Evolutionary conservation across 2,888 invertebrate genomes (phyloP), one percentile per base, ranked within the genome.

Genomic region (Himalopsyche tibetana): DNA sequence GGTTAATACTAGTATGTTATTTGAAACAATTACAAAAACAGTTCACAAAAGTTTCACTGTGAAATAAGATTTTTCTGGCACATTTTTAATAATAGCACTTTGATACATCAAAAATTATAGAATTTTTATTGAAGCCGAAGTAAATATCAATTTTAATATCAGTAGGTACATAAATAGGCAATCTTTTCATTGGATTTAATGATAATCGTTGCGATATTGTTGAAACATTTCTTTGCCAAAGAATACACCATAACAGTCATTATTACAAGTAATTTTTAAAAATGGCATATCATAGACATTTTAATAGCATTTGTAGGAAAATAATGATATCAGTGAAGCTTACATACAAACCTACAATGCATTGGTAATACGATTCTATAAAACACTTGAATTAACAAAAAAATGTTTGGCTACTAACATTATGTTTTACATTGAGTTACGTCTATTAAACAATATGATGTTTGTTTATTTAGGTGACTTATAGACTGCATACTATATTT

Each of bases 61-160:
- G 74, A 74, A 36, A 36, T 74, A 36, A 36, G n/a, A 15, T 74
- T 36, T 74, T 6, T 38, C 74, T 74, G 74, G 74, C 38, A 74
- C 74, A 74, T 74, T 74, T 74, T 74, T 63, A 74, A 74, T 74
- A 74, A 74, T 74, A 74, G 74, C 74, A 74, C 74, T 74, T 74
- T 38, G 74, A 74, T 74, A 63, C 74, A 36, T 74, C 12, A 74
- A 74, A 38, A 74, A 74, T 74, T 36, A 74, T 36, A 12, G 38
- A 74, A 28, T 38, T 15, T 74, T 74, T 15, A 51, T 51, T 51
- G 51, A 15, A 36, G 15, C 38, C 19, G n/a, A 74, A 74, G 74
- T 38, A 74, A 74, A 74, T 5, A 74, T 74, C 12, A 51, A 51
- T 51, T 51, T 51, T 12, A 51, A 51, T 51, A 51, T 51, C 51